Percentiles rank a stretch among this genome's conserved stretches.
These are phyloP conservation scores for Philopedon plagiatum DNA, from an alignment of 2,888 invertebrate genomes.

Conservation along the genomic window DNA sequence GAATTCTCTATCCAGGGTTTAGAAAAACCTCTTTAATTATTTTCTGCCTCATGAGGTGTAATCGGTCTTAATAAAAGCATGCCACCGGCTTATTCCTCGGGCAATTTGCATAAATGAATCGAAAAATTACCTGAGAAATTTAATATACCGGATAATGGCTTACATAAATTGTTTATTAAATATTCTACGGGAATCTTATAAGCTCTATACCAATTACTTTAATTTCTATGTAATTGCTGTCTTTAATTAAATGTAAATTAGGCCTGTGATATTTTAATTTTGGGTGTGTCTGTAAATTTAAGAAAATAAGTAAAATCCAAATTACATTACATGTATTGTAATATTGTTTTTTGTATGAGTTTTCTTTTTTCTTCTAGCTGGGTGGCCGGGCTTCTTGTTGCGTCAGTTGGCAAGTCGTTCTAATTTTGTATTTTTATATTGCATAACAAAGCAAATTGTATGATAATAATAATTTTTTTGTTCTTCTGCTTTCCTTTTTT, in stretches of 20 bases:
- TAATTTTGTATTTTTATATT: too few species aligned
- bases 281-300: neutral
- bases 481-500: too few species aligned
- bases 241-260: neutral
- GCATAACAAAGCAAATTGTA: too few species aligned
- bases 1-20: neutral
- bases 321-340: too few species aligned
- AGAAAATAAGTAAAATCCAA: too few species aligned
- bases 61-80: conserved; percentile 21
- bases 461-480: too few species aligned
- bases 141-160: conserved; percentile 13
- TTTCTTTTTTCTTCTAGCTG: too few species aligned
- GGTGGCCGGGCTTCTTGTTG: too few species aligned
- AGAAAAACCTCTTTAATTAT: neutral
- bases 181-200: neutral
- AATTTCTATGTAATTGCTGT: conserved; percentile 1
- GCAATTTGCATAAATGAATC: conserved; percentile 25
- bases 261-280: neutral
- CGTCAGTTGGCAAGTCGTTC: too few species aligned
- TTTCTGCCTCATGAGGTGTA: conserved; percentile 15
- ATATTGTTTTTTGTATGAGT: too few species aligned
- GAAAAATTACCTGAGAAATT: conserved; percentile 27
- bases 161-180: conserved; percentile 27
- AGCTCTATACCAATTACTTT: neutral
- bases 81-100: conserved; percentile 6